Evolutionary conservation across 2,797 vertebrate genomes (phyloP).

Genomic region (Sylvilagus floridanus): DNA sequence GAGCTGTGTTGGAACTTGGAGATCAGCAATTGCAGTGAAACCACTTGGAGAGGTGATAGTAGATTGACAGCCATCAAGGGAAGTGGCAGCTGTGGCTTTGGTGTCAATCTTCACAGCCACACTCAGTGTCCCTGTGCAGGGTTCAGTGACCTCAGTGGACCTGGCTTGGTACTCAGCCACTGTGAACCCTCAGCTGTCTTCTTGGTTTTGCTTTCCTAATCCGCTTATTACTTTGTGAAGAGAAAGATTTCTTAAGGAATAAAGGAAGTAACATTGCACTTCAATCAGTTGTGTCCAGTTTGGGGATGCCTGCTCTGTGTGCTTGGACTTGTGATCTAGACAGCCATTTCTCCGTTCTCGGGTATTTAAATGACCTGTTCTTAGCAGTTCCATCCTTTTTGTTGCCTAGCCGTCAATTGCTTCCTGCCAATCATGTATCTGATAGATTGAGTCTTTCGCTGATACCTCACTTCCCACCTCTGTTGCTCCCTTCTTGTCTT

Average conservation of each 20-base stretch:
- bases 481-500: not conserved
- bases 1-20: not conserved
- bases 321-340: not conserved
- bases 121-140: rapidly evolving
- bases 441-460: not conserved
- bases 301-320: not conserved
- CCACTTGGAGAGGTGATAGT: not conserved
- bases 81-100: not conserved
- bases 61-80: too few species aligned
- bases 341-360: not conserved
- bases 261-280: not conserved
- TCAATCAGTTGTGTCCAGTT: not conserved
- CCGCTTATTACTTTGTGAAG: not conserved
- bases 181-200: not conserved
- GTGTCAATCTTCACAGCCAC: rapidly evolving
- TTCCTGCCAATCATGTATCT: not conserved
- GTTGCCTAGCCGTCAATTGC: not conserved
- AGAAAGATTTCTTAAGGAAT: not conserved
- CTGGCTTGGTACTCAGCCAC: rapidly evolving
- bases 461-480: not conserved
- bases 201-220: not conserved
- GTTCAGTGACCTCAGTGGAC: rapidly evolving
- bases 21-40: not conserved
- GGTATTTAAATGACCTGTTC: not conserved
- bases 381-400: not conserved